Percentiles rank a stretch among this genome's conserved stretches.
Conservation (phyloP, 2,888 invertebrate species). For the Agrochola litura region DNA sequence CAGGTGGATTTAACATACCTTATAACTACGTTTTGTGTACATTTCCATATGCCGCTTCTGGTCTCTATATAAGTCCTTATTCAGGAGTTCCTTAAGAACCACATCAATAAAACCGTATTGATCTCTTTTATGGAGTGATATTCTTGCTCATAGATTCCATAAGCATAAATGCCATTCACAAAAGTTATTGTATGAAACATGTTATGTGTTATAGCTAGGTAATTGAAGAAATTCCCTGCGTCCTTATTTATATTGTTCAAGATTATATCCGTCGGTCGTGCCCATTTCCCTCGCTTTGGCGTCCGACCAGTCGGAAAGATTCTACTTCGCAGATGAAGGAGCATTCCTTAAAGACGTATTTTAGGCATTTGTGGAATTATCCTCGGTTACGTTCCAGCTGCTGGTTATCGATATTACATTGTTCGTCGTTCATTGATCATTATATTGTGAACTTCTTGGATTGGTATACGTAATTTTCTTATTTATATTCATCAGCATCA, state of each 20-base stretch:
- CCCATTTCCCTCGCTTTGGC: conserved; percentile 61
- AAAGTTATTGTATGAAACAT: background rate
- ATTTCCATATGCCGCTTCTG: background rate
- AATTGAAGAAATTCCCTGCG: conserved; percentile 35
- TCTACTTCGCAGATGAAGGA: conserved; percentile 65
- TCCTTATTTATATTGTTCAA: conserved; percentile 56
- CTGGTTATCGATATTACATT: conserved; percentile 39
- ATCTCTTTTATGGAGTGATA: background rate
- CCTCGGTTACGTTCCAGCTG: conserved; percentile 23
- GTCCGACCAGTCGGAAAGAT: conserved; percentile 64
- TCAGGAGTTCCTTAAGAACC: background rate
- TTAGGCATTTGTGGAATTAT: conserved; percentile 48
- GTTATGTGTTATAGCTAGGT: conserved; percentile 11
- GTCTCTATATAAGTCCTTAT: background rate
- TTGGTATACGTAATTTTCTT: background rate
- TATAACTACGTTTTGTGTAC: background rate
- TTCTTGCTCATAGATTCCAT: background rate
- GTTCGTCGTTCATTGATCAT: conserved; percentile 16
- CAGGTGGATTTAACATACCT: background rate
- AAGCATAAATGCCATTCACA: background rate
- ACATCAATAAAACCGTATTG: conserved; percentile 1
- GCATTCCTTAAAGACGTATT: conserved; percentile 52
- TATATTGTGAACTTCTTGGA: conserved; percentile 1
- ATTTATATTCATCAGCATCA: background rate
- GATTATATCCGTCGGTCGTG: conserved; percentile 48